Conservation (phyloP, 2,797 vertebrate genomes). For the Leontopithecus rosalia region DNA sequence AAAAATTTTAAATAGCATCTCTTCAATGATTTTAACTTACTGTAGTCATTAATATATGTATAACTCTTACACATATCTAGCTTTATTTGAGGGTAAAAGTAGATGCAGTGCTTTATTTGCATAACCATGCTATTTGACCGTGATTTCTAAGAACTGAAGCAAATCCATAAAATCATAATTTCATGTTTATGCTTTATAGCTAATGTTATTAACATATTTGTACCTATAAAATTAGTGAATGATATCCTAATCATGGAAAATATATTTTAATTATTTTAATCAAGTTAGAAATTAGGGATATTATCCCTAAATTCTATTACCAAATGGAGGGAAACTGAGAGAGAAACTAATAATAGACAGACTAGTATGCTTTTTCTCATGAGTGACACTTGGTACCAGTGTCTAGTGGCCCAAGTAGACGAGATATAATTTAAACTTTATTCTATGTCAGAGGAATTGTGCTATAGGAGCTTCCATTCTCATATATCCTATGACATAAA, state of each 20-base stretch:
- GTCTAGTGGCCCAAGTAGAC: background rate
- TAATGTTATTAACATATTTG: background rate
- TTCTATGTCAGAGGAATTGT: background rate
- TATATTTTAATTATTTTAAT: background rate
- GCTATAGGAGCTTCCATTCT: background rate
- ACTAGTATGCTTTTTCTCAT: background rate
- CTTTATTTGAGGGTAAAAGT: background rate
- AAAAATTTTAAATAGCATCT: background rate
- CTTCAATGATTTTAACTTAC: background rate
- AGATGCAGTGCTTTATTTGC: background rate
- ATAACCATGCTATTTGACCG: background rate
- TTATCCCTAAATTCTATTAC: background rate
- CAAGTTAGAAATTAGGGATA: background rate
- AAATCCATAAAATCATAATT: background rate
- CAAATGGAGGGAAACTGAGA: background rate
- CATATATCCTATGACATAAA: background rate
- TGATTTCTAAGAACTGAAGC: background rate
- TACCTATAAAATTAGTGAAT: background rate
- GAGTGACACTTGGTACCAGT: background rate
- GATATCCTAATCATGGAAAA: background rate
- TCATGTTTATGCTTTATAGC: background rate
- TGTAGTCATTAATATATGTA: background rate
- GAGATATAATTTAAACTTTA: background rate
- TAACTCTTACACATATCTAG: background rate
- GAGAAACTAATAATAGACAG: background rate